Base-by-base conservation (phyloP, 2,888 invertebrate species). In the Polietes domitor region DNA sequence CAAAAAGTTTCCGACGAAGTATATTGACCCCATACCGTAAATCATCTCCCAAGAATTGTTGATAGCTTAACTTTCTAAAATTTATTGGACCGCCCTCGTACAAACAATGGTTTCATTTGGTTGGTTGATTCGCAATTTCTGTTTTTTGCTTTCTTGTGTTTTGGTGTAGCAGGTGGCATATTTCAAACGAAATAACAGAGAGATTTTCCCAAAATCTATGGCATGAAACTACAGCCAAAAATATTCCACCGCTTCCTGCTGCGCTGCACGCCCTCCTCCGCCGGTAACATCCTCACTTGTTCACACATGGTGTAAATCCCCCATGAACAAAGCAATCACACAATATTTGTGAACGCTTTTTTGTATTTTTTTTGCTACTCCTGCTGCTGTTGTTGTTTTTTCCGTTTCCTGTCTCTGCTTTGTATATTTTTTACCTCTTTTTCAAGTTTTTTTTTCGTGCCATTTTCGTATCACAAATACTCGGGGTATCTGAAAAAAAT, bases 281-380 rank as follows among this genome's bases (percentile, higher is more conserved):
- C 83, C 83, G 86, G 77, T 70, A 37, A 80, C 63, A 79, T 70
- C 72, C 75, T 77, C 68, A 68, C 65, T 50, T 58, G 47, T 70
- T 74, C 75, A 81, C 68, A 74, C 65, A 58, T 63, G 47, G 43
- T 73, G 80, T 78, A 86, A 89, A 88, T 89, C 89, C 89, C 89
- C 85, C 47, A 85, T 77, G 75, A 84, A 84, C 86, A 86, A 86
- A 90, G 88, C 90, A 89, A 90, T 90, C 90, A 89, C 88, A 79
- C 80, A 79, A 79, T 79, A 79, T 68, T 79, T 79, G 43, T 26
- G 73, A 10, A 55, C 32, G 50, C 17, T 65, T 73, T 78, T 77
- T 78, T n/a, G 19, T 72, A 12, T 70, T 43, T 21, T 26, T 61
- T 37, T 55, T 70, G 3, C n/a, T n/a, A n/a, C n/a, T 17, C 15